These are phyloP conservation scores for Vanessa atalanta DNA, from an alignment of 1,140 invertebrate species.

Conservation along the genomic window DNA sequence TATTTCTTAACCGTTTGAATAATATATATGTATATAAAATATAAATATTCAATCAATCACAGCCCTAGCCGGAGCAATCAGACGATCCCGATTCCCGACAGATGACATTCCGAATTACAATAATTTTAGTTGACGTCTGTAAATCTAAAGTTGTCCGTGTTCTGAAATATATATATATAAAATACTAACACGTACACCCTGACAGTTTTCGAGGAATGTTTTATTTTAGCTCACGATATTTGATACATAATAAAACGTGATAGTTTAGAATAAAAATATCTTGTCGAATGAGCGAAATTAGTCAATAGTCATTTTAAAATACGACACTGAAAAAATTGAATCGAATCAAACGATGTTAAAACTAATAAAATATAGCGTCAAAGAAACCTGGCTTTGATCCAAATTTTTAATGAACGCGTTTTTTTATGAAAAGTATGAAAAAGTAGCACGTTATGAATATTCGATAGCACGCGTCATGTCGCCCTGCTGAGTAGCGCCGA, in stretches of 20 bases:
- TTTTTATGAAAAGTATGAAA: slow-evolving; percentile 50
- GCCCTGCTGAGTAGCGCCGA: slow-evolving; percentile 9
- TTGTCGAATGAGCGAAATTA: slow-evolving; percentile 26
- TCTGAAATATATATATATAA: neutral
- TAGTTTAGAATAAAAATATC: slow-evolving; percentile 16
- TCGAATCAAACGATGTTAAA: slow-evolving; percentile 36
- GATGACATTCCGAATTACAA: slow-evolving; percentile 53
- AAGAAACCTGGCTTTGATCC: slow-evolving; percentile 63
- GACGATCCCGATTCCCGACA: slow-evolving; percentile 47
- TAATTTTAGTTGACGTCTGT: slow-evolving; percentile 50
- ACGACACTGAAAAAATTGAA: slow-evolving; percentile 27
- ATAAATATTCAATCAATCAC: slow-evolving; percentile 31
- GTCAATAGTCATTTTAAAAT: slow-evolving; percentile 32
- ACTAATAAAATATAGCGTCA: slow-evolving; percentile 51
- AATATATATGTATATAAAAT: slow-evolving; percentile 30
- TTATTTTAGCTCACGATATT: slow-evolving; percentile 14
- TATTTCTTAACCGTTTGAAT: neutral
- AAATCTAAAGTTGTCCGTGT: slow-evolving; percentile 25
- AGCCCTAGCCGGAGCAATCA: slow-evolving; percentile 37
- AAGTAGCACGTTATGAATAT: slow-evolving; percentile 58
- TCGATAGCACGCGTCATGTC: slow-evolving; percentile 50
- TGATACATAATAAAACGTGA: slow-evolving; percentile 4
- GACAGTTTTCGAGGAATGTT: neutral
- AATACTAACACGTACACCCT: neutral
- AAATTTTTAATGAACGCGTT: slow-evolving; percentile 62